A percentile compares a stretch with the other conserved stretches of the same genome.
Conservation (phyloP, 2,888 invertebrate species). For the Tetragonula carbonaria region DNA sequence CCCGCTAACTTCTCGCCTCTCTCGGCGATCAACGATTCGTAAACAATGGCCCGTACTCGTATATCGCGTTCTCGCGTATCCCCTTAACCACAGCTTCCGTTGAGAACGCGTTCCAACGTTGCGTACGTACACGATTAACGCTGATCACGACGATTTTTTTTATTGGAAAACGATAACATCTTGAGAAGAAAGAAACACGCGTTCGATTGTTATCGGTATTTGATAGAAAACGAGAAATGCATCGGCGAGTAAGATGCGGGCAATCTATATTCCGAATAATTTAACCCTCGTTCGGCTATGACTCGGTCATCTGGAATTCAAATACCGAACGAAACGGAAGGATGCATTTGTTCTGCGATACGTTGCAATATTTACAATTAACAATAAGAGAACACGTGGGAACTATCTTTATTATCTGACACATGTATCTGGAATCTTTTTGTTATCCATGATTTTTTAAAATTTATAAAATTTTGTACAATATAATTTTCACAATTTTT, state of each 20-base stretch:
- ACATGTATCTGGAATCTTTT: not conserved
- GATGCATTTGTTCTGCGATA: not conserved
- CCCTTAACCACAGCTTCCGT: not conserved
- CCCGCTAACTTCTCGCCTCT: constrained; percentile 12
- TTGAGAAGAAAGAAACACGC: not conserved
- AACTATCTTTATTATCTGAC: not conserved
- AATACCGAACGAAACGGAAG: not conserved
- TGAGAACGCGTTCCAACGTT: not conserved
- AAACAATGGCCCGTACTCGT: not conserved
- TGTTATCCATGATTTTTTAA: not conserved
- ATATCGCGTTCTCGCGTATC: not conserved
- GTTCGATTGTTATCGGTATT: not conserved
- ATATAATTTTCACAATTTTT: not conserved
- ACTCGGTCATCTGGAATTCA: not conserved
- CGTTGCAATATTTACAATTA: not conserved
- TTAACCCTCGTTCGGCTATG: not conserved
- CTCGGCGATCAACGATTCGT: constrained; percentile 3
- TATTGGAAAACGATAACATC: not conserved
- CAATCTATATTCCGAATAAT: not conserved
- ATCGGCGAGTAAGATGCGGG: not conserved
- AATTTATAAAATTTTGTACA: not conserved
- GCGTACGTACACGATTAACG: not conserved
- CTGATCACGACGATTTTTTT: too few relatives aligned
- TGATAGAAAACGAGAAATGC: not conserved
- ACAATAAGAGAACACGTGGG: not conserved